Evolutionary conservation across 2,113 vertebrate genomes (phyloP), one percentile per base, ranked within the genome.

Genomic region (Cranoglanis bouderius): DNA sequence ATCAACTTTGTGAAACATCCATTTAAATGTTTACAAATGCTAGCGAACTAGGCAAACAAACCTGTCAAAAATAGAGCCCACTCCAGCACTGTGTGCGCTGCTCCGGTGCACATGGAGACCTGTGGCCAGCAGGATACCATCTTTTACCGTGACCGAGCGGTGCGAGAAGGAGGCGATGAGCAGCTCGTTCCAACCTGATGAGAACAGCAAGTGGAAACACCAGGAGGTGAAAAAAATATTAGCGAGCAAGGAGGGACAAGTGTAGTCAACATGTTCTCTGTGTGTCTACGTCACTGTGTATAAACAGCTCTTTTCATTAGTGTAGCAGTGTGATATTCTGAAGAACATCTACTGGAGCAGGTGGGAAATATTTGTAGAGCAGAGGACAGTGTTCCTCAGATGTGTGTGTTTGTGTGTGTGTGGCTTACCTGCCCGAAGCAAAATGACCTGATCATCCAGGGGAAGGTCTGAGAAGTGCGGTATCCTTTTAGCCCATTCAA

Each of bases 21-120:
- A 21, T 49, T 78, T 53, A 81, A 6, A 51, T 3, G 6, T 16
- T n/a, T n/a, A 53, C 2, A 80, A 53, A 51, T 80, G 9, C n/a
- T 24, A 26, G 19, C 8, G 24, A 82, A 84, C 24, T 7, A 29
- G 26, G 1, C 40, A 19, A 78, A 87, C 9, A 0, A 85, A 98
- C 98, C 98, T 97, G 94, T 99, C 98, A 2, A 99, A 99, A 91
- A 99, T 98, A 92, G 98, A 99, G 85, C 98, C 98, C 18, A 99
- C 98, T 0, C 98, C 98, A 0, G 98, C 98, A 0, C 98, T 98
- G 93, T 99, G 98, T 63, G 98, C 98, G 0, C 98, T 99, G 93
- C 96, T 99, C 81, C 97, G 96, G 91, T 99, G 98, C 29, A 99
- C 98, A 0, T 99, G 98, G 59, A 99, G 95, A 8, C 98, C 98